These are phyloP conservation scores for Drosophila micromelanica DNA, from an alignment of 1,140 invertebrate species.

Conservation along the genomic window DNA sequence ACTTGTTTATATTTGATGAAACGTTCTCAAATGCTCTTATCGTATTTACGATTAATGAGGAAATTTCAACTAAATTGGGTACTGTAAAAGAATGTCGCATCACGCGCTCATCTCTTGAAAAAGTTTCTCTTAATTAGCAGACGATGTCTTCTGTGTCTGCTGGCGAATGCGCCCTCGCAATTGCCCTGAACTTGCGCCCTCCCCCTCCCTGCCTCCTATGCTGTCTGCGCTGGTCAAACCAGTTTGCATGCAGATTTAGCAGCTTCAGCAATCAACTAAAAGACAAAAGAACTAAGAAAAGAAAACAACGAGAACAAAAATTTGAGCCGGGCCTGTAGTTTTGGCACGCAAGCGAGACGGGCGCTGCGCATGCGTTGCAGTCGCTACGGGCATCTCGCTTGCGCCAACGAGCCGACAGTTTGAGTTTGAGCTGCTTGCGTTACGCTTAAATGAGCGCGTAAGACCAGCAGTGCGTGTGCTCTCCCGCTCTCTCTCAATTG, in stretches of 20 bases:
- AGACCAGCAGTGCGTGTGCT: slow-evolving; percentile 58
- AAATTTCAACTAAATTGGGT: not conserved
- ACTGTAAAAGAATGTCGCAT: not conserved
- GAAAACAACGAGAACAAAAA: slow-evolving; percentile 6
- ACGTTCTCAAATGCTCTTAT: no score
- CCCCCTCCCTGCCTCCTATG: not conserved
- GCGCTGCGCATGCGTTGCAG: slow-evolving; percentile 40
- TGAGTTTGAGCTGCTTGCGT: slow-evolving; percentile 58
- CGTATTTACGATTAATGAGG: no score
- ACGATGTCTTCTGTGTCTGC: slow-evolving; percentile 19
- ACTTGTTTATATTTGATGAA: no score
- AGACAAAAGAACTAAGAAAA: slow-evolving; percentile 7
- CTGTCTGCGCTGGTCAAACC: slow-evolving; percentile 41
- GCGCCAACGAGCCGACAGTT: slow-evolving; percentile 8
- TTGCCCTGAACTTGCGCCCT: slow-evolving; percentile 29
- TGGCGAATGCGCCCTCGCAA: slow-evolving; percentile 38
- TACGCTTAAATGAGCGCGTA: slow-evolving; percentile 81
- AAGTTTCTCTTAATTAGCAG: slow-evolving; percentile 21
- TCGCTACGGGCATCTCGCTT: slow-evolving; percentile 30
- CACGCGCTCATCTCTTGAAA: not conserved
- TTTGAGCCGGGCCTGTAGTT: slow-evolving; percentile 25
- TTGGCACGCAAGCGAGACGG: slow-evolving; percentile 23
- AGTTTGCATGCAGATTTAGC: slow-evolving; percentile 44
- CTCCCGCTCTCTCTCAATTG: slow-evolving; percentile 12
- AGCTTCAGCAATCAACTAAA: slow-evolving; percentile 12